A percentile compares a stretch with the other conserved stretches of the same genome.
Conservation (phyloP, 2,113 vertebrate species). For the Poeciliopsis occidentalis region DNA sequence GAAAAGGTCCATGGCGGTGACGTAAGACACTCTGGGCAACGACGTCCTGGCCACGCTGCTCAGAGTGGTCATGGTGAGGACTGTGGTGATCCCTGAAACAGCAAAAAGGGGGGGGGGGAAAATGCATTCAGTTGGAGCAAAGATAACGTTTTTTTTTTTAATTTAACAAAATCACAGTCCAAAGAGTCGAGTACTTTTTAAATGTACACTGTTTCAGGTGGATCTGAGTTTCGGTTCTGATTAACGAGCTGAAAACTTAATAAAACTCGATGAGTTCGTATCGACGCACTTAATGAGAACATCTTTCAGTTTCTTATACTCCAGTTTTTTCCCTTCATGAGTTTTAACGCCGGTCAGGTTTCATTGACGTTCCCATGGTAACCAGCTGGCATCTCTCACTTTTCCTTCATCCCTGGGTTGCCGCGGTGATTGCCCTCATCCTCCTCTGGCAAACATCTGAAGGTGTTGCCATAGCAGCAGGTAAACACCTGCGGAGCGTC, state of each 20-base stretch:
- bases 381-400: conserved; percentile 65
- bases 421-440: conserved; percentile 64
- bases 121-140: background rate
- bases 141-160: background rate
- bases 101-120: conserved; percentile 7
- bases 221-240: too few species aligned
- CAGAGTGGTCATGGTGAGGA: conserved; percentile 96
- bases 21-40: conserved; percentile 92
- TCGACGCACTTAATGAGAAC: background rate
- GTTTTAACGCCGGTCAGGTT: conserved; percentile 49
- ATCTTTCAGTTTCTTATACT: background rate
- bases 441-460: conserved; percentile 44
- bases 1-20: conserved; percentile 97
- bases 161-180: too few species aligned
- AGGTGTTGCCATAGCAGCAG: conserved; percentile 27
- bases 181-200: background rate
- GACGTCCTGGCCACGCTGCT: conserved; percentile 94
- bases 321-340: conserved; percentile 3
- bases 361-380: conserved; percentile 73
- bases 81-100: conserved; percentile 92
- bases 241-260: too few species aligned
- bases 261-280: background rate
- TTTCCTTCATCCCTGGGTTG: conserved; percentile 55
- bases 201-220: too few species aligned
- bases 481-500: conserved; percentile 9